phyloP scores from a whole-genome alignment of 2,797 vertebrate genomes.

The Oryzias dopingdopingensis region DNA sequence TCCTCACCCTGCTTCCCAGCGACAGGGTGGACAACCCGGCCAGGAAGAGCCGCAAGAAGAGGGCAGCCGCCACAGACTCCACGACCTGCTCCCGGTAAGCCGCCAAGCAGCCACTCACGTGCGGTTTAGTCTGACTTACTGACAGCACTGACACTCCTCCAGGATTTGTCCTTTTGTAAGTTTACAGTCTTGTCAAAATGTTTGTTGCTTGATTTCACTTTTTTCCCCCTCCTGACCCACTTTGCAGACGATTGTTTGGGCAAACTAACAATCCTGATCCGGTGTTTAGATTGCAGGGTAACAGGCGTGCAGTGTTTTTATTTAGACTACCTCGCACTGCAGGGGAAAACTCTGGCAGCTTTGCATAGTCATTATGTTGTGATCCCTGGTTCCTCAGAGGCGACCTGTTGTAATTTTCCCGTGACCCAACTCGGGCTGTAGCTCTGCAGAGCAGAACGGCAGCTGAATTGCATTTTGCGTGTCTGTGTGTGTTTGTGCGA shows the following conservation, averaged over 20 bases:
- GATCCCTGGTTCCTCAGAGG: conserved; percentile 36
- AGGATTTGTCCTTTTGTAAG: conserved; percentile 31
- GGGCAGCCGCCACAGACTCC: conserved; percentile 74
- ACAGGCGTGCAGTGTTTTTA: conserved; percentile 50
- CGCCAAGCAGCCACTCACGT: conserved; percentile 2
- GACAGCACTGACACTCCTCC: conserved; percentile 19
- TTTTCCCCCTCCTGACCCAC: conserved; percentile 31
- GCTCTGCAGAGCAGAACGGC: conserved; percentile 22
- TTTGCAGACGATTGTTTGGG: conserved; percentile 46
- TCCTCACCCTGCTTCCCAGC: conserved; percentile 82
- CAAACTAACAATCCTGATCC: conserved; percentile 43
- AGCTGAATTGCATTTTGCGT: conserved; percentile 32
- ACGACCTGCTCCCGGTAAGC: conserved; percentile 79
- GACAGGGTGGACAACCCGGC: conserved; percentile 76
- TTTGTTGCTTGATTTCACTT: conserved; percentile 16
- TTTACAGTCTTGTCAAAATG: conserved; percentile 24
- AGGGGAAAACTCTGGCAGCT: conserved; percentile 49
- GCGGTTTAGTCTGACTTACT: conserved; percentile 25
- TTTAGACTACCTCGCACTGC: conserved; percentile 56
- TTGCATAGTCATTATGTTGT: conserved; percentile 41
- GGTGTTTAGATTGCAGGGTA: conserved; percentile 65
- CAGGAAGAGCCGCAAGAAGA: conserved; percentile 81
- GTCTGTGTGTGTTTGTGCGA: conserved; percentile 28
- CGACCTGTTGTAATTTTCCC: conserved; percentile 56
- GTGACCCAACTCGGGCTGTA: conserved; percentile 40